Evolutionary conservation across 1,140 invertebrate genomes (phyloP), one percentile per base, ranked within the genome.

Genomic region (Chironomus striatipennis): DNA sequence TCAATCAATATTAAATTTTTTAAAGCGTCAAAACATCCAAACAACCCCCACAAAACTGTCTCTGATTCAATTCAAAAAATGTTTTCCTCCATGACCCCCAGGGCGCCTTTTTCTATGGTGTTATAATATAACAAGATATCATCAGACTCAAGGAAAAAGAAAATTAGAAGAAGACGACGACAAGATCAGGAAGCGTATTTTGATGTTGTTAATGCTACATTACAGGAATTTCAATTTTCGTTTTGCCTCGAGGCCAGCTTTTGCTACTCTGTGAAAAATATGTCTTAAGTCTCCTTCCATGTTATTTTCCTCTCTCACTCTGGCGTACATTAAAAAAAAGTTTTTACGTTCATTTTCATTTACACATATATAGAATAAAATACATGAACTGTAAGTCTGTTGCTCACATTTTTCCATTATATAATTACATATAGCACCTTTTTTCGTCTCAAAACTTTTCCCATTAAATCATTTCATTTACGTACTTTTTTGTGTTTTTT

Each of bases 61-160:
- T 34, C 24, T 34, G 47, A 57, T 57, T 57, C 47, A 57, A 57
- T 57, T 57, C 12, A 15, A 57, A 57, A 34, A 57, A 12, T 15
- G 1, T 57, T 57, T 57, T 15, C 5, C 1, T 34, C 24, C 24
- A 34, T 34, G 5, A 15, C 10, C 47, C 47, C n/a, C 5, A 4
- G n/a, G 47, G 47, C 12, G 0, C 12, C 15, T 34, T 34, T 57
- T 15, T 12, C 47, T 57, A 34, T 57, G 47, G 47, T 57, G 47
- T 57, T 57, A 57, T 57, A 57, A 57, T 57, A 57, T 57, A 57
- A 57, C 47, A n/a, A 57, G 47, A 57, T 57, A 57, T 57, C 47
- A 57, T 57, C 47, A 57, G 12, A 12, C 12, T 12, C 12, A 57
- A 57, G 47, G 47, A 12, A 57, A 5, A 57, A 57, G 47, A 34